phyloP scores from a whole-genome alignment of 30 jellyfish, hydroid and myxozoan genomes.

The Phacellophora camtschatica region DNA sequence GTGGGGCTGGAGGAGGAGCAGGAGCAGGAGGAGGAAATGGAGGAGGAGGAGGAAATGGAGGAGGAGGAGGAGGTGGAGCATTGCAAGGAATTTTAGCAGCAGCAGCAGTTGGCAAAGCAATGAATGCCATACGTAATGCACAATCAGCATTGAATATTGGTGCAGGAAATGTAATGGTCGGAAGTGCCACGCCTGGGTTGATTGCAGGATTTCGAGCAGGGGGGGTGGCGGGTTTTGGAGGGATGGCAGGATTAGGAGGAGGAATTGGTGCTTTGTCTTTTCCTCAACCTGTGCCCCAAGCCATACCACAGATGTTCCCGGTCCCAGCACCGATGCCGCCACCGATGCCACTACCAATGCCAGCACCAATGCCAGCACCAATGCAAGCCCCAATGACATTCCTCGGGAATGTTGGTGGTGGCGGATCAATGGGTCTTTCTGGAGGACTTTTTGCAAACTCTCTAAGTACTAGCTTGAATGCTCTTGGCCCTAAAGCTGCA shows the following conservation, averaged over 20 bases:
- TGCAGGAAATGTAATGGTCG: constrained; percentile 71
- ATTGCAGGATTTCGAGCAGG: constrained; percentile 54
- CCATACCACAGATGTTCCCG: too few relatives aligned
- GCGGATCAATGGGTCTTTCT: constrained; percentile 63
- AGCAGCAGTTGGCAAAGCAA: constrained; percentile 70
- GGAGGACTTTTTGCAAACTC: constrained; percentile 76
- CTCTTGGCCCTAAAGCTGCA: constrained; percentile 81
- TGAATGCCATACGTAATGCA: constrained; percentile 69
- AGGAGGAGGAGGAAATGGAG: constrained; percentile 63
- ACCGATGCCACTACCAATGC: constrained; percentile 48
- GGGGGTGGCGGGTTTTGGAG: constrained; percentile 57
- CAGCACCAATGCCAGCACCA: constrained; percentile 20
- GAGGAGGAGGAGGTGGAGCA: constrained; percentile 59
- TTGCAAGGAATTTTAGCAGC: constrained; percentile 66
- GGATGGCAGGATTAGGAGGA: constrained; percentile 66
- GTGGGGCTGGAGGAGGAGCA: constrained; percentile 49
- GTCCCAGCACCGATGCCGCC: constrained; percentile 39
- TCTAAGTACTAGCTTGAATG: constrained; percentile 57
- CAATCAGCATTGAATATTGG: constrained; percentile 76
- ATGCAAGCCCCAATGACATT: too few relatives aligned
- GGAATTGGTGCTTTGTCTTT: constrained; percentile 38
- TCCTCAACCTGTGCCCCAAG: background rate
- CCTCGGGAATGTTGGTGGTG: constrained; percentile 29
- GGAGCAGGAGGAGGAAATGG: constrained; percentile 54
- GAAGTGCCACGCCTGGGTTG: constrained; percentile 35